Evolutionary conservation across 2,888 invertebrate genomes (phyloP), one percentile per base, ranked within the genome.

Genomic region (Mythimna impura): DNA sequence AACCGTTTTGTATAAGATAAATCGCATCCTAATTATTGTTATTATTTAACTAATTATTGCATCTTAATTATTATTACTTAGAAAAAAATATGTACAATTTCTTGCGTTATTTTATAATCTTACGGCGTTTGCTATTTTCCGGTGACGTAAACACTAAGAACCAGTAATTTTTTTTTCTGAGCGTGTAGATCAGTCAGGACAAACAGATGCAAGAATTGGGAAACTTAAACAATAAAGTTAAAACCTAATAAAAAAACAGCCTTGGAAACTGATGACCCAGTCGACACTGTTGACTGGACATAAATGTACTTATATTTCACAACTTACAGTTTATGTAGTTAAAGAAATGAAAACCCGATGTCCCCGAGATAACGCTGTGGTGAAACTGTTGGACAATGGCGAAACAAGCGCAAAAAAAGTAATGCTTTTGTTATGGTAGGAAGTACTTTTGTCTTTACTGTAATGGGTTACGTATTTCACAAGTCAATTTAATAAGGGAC

Each of bases 301-400:
- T 75, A 72, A 78, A 81, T 76, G 66, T 79, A 71, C 78, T 80
- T 61, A 73, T 67, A 82, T 84, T 84, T 82, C 82, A 71, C 80
- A 84, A 84, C 63, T 80, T 70, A 63, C 64, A 61, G 40, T 73
- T 76, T 69, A 73, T 67, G 34, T 64, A 73, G 52, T 66, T 76
- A 70, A 74, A 66, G 71, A 73, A 83, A 78, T 71, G 52, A 78
- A 82, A 76, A 64, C 71, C 25, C 50, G 81, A 71, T 74, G 80
- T 71, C 78, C 72, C 62, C 76, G 72, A 84, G 77, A 81, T 73
- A 72, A 68, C 43, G 25, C 10, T 25, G 67, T 60, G 65, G 78
- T 66, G 69, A 81, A 78, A 81, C 78, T 65, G 61, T 47, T 62
- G 17, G 34, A 52, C 63, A 64, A 22, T 74, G 81, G 60, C 20